Evolutionary conservation across 2,797 vertebrate species (phyloP).

Genomic region (Fundulus diaphanus): DNA sequence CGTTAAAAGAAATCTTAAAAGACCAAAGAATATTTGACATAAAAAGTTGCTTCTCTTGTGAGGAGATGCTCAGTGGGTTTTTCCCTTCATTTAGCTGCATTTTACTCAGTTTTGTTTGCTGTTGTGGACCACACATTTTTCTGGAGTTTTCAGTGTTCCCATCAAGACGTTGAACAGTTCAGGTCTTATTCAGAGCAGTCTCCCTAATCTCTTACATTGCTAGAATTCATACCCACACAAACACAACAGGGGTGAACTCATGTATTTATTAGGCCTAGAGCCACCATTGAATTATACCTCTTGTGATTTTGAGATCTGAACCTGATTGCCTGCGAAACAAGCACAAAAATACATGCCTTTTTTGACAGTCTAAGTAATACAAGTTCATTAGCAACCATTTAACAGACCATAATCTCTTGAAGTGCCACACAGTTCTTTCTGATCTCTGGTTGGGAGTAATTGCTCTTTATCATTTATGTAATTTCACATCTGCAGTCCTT

Average conservation of each 20-base stretch:
- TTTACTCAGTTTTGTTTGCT: background rate
- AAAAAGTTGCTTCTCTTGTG: background rate
- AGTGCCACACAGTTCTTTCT: slow-evolving; percentile 14
- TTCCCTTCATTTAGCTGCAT: background rate
- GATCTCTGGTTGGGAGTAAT: background rate
- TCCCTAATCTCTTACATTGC: background rate
- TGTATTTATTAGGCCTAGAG: slow-evolving; percentile 47
- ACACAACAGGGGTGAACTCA: slow-evolving; percentile 29
- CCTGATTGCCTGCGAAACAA: slow-evolving; percentile 28
- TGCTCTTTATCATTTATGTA: background rate
- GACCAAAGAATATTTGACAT: background rate
- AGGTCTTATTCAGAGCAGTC: slow-evolving; percentile 31
- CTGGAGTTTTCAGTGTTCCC: slow-evolving; percentile 4
- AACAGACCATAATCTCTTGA: slow-evolving; percentile 9
- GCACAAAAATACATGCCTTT: background rate
- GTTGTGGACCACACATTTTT: slow-evolving; percentile 12
- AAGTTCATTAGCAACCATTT: slow-evolving; percentile 12
- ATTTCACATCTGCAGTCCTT: background rate
- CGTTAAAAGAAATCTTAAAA: background rate
- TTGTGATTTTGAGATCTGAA: slow-evolving; percentile 18
- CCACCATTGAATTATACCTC: background rate
- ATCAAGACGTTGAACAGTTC: slow-evolving; percentile 21
- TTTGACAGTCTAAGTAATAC: background rate
- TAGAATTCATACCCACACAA: background rate
- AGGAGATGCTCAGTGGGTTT: background rate